Evolutionary conservation across 2,797 vertebrate species (phyloP).

Genomic region (Prunella strophiata): DNA sequence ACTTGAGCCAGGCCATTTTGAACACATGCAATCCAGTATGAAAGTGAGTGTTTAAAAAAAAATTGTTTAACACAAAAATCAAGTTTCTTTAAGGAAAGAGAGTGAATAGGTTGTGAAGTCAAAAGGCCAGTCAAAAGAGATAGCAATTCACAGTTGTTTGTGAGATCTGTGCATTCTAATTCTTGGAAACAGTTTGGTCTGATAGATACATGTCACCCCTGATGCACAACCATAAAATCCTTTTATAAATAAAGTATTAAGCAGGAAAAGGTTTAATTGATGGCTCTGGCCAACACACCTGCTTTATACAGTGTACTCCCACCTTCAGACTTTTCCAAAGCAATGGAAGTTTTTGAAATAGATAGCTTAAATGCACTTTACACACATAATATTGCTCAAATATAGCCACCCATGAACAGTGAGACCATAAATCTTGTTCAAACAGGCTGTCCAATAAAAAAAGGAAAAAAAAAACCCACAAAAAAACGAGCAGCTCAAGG

Average conservation of each 20-base stretch:
- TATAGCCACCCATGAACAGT: not conserved
- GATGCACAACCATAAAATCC: not conserved
- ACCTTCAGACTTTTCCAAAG: not conserved
- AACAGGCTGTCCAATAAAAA: not conserved
- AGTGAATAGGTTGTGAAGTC: not conserved
- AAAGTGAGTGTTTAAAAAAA: not conserved
- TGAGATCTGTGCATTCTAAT: not conserved
- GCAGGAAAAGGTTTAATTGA: not conserved
- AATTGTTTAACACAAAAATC: not conserved
- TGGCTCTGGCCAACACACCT: not conserved
- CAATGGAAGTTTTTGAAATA: not conserved
- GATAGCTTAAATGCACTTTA: not conserved
- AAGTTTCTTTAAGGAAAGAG: not conserved
- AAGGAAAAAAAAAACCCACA: not conserved
- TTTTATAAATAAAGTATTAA: not conserved
- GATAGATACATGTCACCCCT: accelerated
- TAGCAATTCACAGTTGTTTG: not conserved
- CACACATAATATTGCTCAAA: not conserved
- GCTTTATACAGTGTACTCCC: not conserved
- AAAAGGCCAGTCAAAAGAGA: not conserved
- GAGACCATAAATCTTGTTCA: not conserved
- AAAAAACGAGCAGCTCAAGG: not conserved
- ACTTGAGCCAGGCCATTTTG: not conserved
- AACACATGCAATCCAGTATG: not conserved
- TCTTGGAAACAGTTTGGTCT: not conserved